These are phyloP conservation scores for Elysia chlorotica DNA, from an alignment of 1,140 invertebrate species.

Conservation along the genomic window DNA sequence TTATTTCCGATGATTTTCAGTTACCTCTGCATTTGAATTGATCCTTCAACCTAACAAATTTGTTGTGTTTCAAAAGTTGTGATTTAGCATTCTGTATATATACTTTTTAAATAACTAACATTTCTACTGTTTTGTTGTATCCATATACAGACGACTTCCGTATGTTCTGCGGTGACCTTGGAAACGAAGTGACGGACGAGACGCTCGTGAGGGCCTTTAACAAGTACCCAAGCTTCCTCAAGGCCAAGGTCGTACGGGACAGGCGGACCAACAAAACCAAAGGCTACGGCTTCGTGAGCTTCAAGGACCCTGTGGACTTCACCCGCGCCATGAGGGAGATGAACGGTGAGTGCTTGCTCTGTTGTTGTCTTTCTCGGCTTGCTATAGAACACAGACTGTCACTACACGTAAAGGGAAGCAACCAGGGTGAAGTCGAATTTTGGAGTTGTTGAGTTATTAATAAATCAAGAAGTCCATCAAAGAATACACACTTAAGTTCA, in stretches of 20 bases:
- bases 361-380: too few relatives aligned
- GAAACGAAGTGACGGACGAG: constrained; percentile 99
- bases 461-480: neutral
- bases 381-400: too few relatives aligned
- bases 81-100: too few relatives aligned
- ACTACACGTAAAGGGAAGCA: too few relatives aligned
- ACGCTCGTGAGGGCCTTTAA: constrained; percentile 90
- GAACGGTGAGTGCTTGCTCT: constrained; percentile 70
- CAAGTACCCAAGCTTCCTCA: constrained; percentile 92
- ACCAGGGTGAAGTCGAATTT: neutral
- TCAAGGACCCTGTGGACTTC: constrained; percentile 97
- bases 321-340: constrained; percentile 98
- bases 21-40: too few relatives aligned
- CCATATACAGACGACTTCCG: constrained; percentile 97
- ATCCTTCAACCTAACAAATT: too few relatives aligned
- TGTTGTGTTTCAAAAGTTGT: too few relatives aligned
- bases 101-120: too few relatives aligned
- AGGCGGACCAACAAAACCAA: constrained; percentile 97
- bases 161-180: constrained; percentile 98
- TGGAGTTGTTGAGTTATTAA: too few relatives aligned
- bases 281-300: constrained; percentile 98
- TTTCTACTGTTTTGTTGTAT: too few relatives aligned
- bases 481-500: too few relatives aligned
- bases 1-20: too few relatives aligned
- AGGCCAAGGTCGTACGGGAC: constrained; percentile 94